Conservation (phyloP, 1,140 invertebrate genomes). For the Oryzaephilus surinamensis region DNA sequence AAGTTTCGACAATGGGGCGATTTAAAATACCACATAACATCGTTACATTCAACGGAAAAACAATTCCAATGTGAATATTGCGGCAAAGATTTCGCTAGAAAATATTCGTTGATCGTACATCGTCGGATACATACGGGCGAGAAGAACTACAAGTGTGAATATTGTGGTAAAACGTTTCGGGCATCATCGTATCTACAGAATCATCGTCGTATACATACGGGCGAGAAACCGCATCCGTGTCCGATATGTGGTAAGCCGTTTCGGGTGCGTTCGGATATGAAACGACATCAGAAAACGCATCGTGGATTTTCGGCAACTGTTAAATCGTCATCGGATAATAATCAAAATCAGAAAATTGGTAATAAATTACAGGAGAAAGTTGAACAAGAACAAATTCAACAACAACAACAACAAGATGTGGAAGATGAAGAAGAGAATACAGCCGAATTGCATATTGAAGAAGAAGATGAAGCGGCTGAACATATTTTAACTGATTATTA, state of each 20-base stretch:
- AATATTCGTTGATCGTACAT: conserved; percentile 88
- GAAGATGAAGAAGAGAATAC: conserved; percentile 8
- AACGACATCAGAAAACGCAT: conserved; percentile 76
- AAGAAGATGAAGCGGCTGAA: conserved; percentile 14
- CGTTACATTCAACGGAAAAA: conserved; percentile 68
- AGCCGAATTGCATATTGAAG: conserved; percentile 9
- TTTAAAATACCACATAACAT: conserved; percentile 79
- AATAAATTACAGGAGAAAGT: background rate
- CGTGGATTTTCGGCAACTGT: too few relatives aligned
- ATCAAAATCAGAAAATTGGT: conserved; percentile 6
- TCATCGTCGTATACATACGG: conserved; percentile 86
- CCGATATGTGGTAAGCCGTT: conserved; percentile 71
- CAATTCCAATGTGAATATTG: conserved; percentile 86
- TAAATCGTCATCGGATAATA: too few relatives aligned
- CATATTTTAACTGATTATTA: conserved; percentile 16
- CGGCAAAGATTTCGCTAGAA: conserved; percentile 82
- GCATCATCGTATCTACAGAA: conserved; percentile 76
- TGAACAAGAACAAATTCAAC: background rate
- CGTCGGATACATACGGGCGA: conserved; percentile 83
- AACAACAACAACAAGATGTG: background rate
- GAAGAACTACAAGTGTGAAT: conserved; percentile 79
- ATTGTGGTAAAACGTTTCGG: conserved; percentile 70
- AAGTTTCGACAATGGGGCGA: conserved; percentile 81
- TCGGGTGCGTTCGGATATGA: conserved; percentile 76
- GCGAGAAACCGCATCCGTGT: conserved; percentile 72